Evolutionary conservation across 2,888 invertebrate genomes (phyloP), one percentile per base, ranked within the genome.

Genomic region (Lasioglossum lativentre): DNA sequence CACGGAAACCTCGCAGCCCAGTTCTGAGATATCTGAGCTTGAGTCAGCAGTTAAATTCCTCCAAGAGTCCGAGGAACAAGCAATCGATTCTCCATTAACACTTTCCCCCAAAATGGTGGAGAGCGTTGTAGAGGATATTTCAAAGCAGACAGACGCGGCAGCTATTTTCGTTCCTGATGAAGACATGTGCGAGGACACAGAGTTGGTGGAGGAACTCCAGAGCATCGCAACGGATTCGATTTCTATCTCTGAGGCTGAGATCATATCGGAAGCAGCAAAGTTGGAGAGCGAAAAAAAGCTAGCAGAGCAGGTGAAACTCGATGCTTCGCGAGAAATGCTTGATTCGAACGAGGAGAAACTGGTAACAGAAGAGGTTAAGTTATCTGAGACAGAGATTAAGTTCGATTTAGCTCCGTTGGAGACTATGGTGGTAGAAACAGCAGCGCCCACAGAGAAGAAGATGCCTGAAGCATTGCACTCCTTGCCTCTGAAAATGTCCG

Each of bases 11-110:
- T 90, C 89, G 10, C 88, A 90, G 30, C 85, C 90, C 0, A 93
- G 88, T 42, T 89, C 93, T 40, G 94, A 94, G 70, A 93, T 93
- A 78, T 94, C 93, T 5, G 95, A 95, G 77, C 86, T 95, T 16
- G 95, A 95, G 83, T 93, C 93, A 27, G 94, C 95, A 23, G 95
- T 95, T 1, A 95, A 95, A 81, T 95, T 94, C 80, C 88, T 95
- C 38, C 94, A 94, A 83, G 94, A 95, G 76, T 94, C 94, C 81
- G 94, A 95, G 94, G 90, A 96, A 79, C 90, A 96, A 89, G 87
- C 95, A 92, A 93, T 95, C 93, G 92, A 96, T 91, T 91, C 94
- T 91, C 87, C 95, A 85, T 88, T 95, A 23, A 90, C 83, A 4
- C 78, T 93, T 23, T 92, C 93, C 23, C 91, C 93, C 12, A 94